These are phyloP conservation scores for Gambelia wislizenii DNA, from an alignment of 2,797 vertebrate genomes.

Conservation along the genomic window DNA sequence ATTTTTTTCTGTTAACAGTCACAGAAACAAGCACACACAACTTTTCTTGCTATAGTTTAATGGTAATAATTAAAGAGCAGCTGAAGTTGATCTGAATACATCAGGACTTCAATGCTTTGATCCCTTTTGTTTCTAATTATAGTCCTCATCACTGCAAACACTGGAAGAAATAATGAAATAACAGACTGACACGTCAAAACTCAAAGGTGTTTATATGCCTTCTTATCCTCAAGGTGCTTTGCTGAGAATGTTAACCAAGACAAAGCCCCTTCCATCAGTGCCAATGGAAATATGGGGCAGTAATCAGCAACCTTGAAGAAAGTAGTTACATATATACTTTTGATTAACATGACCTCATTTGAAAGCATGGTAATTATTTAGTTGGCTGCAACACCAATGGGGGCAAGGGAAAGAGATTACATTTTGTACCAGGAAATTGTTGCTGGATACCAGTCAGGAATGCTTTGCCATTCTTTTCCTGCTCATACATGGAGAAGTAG, in stretches of 20 bases:
- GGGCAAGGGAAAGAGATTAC: neutral
- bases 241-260: conserved; percentile 14
- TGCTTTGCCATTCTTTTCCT: neutral
- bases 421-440: neutral
- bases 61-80: conserved; percentile 56
- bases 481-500: neutral
- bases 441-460: neutral
- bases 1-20: neutral
- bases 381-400: neutral
- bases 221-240: neutral
- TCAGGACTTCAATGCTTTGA: conserved; percentile 47
- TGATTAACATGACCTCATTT: neutral
- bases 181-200: conserved; percentile 21
- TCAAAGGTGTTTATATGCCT: conserved; percentile 24
- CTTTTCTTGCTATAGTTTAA: conserved; percentile 7
- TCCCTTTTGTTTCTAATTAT: conserved; percentile 50
- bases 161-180: conserved; percentile 40
- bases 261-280: neutral
- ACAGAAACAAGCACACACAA: no score
- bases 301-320: neutral
- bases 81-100: conserved; percentile 46
- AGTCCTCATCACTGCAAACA: conserved; percentile 41
- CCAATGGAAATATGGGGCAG: neutral
- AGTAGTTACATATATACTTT: neutral
- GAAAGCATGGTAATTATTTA: neutral